Percentiles rank a stretch among this genome's conserved stretches.
Evolutionary conservation across 2,888 invertebrate genomes (phyloP).

Genomic region (Aricia artaxerxes): DNA sequence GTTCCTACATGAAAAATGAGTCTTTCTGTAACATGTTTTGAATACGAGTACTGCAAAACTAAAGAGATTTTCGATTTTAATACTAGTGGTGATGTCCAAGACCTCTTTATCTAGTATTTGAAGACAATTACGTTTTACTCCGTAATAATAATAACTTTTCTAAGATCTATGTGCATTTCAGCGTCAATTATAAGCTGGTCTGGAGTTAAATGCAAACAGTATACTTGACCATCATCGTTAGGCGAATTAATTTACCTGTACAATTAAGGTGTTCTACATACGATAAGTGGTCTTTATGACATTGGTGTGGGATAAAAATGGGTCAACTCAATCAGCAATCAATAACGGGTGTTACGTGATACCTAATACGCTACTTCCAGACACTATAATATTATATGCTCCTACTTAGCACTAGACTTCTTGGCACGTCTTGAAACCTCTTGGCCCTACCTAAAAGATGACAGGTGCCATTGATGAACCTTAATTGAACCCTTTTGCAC

Average conservation of each 20-base stretch:
- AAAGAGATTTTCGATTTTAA: too few species aligned
- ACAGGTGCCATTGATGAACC: too few species aligned
- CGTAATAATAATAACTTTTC: background rate
- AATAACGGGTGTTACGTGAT: conserved; percentile 62
- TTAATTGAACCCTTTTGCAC: too few species aligned
- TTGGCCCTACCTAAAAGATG: background rate
- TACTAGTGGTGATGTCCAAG: too few species aligned
- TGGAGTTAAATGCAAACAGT: background rate
- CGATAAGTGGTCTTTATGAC: conserved; percentile 26
- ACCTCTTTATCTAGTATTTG: too few species aligned
- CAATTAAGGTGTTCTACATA: conserved; percentile 20
- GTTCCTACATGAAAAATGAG: background rate
- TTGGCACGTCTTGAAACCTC: background rate
- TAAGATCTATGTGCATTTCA: background rate
- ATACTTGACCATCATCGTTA: background rate
- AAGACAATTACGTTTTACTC: background rate
- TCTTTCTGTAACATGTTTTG: too few species aligned
- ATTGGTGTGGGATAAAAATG: conserved; percentile 49
- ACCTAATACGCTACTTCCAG: conserved; percentile 36
- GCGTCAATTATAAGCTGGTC: background rate
- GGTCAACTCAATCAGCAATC: conserved; percentile 67
- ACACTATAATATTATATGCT: background rate
- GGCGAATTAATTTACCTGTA: background rate
- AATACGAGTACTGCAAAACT: too few species aligned
- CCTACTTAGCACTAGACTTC: background rate